Base-by-base conservation (phyloP, 92 coral and sea anemone species). In the Galaxea fascicularis region DNA sequence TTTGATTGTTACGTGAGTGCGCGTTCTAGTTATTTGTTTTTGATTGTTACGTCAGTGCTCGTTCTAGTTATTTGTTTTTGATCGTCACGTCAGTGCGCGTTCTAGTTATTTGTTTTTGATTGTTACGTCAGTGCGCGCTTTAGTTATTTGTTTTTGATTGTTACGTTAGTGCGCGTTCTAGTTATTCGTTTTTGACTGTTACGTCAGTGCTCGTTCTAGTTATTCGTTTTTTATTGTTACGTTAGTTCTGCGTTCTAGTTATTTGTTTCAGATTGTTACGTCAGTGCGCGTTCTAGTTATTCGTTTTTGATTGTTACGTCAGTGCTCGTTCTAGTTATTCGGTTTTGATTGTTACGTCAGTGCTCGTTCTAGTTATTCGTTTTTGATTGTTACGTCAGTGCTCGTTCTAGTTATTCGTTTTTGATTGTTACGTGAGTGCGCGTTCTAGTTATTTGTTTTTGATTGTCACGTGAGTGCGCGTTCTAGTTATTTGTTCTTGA, bases 371-470 rank as follows among this genome's bases (percentile, higher is more conserved):
- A 35, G 41, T 35, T 35, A 35, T 2, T 35, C 6, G 41, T 35
- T 2, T 35, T 35, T 35, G 41, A 35, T 35, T 35, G 41, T 35
- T 35, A 10, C 54, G 17, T 10, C 10, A 49, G 56, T 49, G 14
- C 17, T 0, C 56, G 13, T 15, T 49, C 2, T 35, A 35, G 41
- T 35, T 35, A 35, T 2, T 49, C 25, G 31, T 22, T 16, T 63
- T 63, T 63, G 68, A 14, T 63, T 63, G 68, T 63, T 63, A 63
- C 68, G 68, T 63, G 24, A 63, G 35, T 27, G 68, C 68, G 68
- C 68, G 41, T 6, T 24, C 13, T 11, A 13, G 27, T 63, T 28
- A 7, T 10, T 63, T 63, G 68, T 63, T 31, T 63, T 63, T 63
- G 31, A 7, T 25, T 63, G 12, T 63, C 0, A 63, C 68, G 68